Evolutionary conservation across 1,140 invertebrate species (phyloP).

Genomic region (Sitophilus oryzae): DNA sequence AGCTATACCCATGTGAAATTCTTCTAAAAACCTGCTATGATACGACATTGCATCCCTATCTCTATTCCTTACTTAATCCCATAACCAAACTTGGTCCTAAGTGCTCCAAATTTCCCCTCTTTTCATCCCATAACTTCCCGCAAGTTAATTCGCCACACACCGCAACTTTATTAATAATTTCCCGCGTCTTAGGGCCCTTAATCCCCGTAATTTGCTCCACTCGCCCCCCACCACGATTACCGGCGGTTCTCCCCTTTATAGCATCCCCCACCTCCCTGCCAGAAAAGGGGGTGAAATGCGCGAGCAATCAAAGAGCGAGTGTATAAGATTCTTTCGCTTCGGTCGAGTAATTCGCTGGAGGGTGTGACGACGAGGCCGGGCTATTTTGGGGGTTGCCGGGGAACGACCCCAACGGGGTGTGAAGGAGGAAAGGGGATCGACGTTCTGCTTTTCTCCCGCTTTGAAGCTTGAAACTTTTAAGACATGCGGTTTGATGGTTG

Average conservation of each 20-base stretch:
- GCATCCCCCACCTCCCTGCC: neutral
- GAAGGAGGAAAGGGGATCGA: neutral
- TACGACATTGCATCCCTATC: too few species aligned
- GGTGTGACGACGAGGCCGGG: slow-evolving; percentile 15
- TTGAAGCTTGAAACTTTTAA: too few species aligned
- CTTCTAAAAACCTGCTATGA: too few species aligned
- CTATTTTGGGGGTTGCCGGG: neutral
- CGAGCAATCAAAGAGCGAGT: slow-evolving; percentile 23
- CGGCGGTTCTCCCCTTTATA: neutral
- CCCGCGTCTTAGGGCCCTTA: slow-evolving; percentile 14
- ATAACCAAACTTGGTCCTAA: too few species aligned
- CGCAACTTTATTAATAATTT: slow-evolving; percentile 23
- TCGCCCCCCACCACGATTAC: neutral
- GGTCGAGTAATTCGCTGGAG: slow-evolving; percentile 16
- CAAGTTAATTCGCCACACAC: slow-evolving; percentile 19
- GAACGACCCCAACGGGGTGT: neutral
- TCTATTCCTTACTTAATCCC: too few species aligned
- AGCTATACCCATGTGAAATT: too few species aligned
- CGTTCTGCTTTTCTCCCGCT: too few species aligned
- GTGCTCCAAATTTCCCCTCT: neutral
- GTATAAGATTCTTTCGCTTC: slow-evolving; percentile 26
- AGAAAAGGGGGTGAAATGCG: slow-evolving; percentile 3
- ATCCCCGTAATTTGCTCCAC: slow-evolving; percentile 15
- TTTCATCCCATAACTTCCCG: neutral
- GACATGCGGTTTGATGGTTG: too few species aligned